Evolutionary conservation across 2,113 vertebrate genomes (phyloP).

Genomic region (Numenius arquata): DNA sequence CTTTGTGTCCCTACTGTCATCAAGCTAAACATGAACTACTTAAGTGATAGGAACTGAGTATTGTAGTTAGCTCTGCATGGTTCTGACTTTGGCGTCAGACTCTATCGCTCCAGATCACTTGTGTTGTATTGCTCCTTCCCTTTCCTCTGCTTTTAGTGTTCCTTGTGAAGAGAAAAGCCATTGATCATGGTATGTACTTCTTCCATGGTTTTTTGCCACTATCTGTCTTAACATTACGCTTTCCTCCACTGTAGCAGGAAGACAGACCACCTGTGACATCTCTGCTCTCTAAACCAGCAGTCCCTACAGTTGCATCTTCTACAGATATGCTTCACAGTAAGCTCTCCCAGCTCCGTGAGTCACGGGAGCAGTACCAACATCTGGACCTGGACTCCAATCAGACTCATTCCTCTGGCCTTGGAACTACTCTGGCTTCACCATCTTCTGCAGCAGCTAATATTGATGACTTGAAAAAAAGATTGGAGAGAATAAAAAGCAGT

Average conservation of each 20-base stretch:
- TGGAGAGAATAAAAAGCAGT: slow-evolving; percentile 99
- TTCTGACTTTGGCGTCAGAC: background rate
- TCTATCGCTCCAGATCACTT: background rate
- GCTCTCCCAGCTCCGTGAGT: slow-evolving; percentile 96
- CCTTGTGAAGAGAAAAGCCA: background rate
- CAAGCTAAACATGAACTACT: background rate
- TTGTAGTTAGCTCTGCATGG: background rate
- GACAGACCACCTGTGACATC: slow-evolving; percentile 86
- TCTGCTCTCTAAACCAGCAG: slow-evolving; percentile 88
- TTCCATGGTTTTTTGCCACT: background rate
- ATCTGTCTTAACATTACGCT: background rate
- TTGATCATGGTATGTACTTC: background rate
- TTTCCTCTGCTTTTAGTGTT: background rate
- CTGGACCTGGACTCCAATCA: slow-evolving; percentile 84
- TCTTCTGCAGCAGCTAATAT: slow-evolving; percentile 84
- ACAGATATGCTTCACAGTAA: slow-evolving; percentile 99
- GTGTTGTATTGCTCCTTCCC: background rate
- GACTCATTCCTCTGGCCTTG: slow-evolving; percentile 80
- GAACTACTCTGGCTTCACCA: slow-evolving; percentile 79
- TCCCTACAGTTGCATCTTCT: slow-evolving; percentile 87
- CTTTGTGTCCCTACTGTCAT: background rate
- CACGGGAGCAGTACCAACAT: slow-evolving; percentile 91
- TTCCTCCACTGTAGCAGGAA: slow-evolving; percentile 60
- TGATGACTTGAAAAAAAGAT: slow-evolving; percentile 99
- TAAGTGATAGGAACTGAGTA: background rate